These are phyloP conservation scores for Cephus pygmeus DNA, from an alignment of 2,888 invertebrate genomes.

Conservation along the genomic window DNA sequence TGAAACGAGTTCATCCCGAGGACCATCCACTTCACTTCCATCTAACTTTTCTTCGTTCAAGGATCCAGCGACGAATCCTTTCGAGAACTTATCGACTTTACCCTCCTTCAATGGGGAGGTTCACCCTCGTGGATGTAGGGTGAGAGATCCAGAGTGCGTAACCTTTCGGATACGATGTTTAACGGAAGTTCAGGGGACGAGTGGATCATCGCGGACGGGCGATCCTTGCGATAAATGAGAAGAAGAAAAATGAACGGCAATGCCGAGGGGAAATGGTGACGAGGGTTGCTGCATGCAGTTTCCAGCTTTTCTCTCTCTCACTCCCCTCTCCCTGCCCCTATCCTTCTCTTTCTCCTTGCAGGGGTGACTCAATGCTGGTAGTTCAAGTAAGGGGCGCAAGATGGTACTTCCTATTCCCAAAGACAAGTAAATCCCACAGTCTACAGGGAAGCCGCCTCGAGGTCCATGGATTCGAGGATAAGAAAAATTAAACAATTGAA, in stretches of 20 bases:
- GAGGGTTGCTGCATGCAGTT: slow-evolving; percentile 27
- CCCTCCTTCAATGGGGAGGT: not conserved
- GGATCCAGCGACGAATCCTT: not conserved
- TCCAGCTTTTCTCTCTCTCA: not conserved
- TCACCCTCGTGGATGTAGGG: not conserved
- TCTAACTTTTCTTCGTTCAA: not conserved
- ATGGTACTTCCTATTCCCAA: not conserved
- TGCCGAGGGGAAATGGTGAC: slow-evolving; percentile 41
- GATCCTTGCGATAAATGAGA: slow-evolving; percentile 1
- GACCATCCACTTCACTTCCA: not conserved
- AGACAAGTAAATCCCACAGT: slow-evolving; percentile 39
- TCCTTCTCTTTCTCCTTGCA: not conserved
- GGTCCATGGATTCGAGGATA: slow-evolving; percentile 3
- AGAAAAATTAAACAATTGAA: slow-evolving; percentile 22
- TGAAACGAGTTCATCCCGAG: not conserved
- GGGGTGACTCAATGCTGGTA: not conserved
- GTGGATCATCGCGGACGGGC: not conserved
- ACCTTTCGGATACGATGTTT: not conserved
- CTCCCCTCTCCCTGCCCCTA: too few species aligned
- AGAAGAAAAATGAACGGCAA: slow-evolving; percentile 15
- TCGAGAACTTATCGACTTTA: not conserved
- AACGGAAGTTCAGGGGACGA: not conserved
- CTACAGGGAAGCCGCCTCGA: slow-evolving; percentile 24
- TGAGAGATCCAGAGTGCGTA: not conserved
- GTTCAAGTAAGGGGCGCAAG: not conserved